A percentile compares a stretch with the other conserved stretches of the same genome.
Conservation (phyloP, 92 coral and sea anemone species). For the Diadumene lineata region DNA sequence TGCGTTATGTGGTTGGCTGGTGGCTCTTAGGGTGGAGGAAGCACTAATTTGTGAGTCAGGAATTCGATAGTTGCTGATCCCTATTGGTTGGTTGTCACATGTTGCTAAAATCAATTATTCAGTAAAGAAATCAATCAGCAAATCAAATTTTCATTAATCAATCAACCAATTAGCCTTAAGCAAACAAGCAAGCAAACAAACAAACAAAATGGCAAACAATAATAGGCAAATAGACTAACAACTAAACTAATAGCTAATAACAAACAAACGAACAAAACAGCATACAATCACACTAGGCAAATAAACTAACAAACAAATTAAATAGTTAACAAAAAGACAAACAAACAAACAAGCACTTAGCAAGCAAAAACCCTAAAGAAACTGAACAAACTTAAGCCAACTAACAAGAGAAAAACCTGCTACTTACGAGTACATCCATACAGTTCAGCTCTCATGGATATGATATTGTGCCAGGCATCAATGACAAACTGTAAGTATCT, state of each 20-base stretch:
- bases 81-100: slow-evolving; percentile 9
- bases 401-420: background rate
- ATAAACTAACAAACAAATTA: background rate
- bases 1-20: slow-evolving; percentile 7
- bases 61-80: background rate
- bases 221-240: too few relatives aligned
- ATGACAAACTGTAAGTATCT: background rate
- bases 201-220: background rate
- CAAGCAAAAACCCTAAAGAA: background rate
- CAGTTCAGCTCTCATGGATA: background rate
- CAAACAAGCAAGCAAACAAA: background rate
- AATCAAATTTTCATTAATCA: too few relatives aligned
- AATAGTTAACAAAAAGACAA: background rate
- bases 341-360: background rate
- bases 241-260: too few relatives aligned
- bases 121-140: background rate
- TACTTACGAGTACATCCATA: slow-evolving; percentile 4
- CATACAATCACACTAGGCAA: too few relatives aligned
- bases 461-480: background rate
- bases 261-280: too few relatives aligned
- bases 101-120: too few relatives aligned
- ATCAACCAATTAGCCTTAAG: background rate
- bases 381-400: too few relatives aligned
- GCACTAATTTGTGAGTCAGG: slow-evolving; percentile 7
- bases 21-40: background rate